Conservation (phyloP, 1,140 invertebrate species). For the Maconellicoccus hirsutus region DNA sequence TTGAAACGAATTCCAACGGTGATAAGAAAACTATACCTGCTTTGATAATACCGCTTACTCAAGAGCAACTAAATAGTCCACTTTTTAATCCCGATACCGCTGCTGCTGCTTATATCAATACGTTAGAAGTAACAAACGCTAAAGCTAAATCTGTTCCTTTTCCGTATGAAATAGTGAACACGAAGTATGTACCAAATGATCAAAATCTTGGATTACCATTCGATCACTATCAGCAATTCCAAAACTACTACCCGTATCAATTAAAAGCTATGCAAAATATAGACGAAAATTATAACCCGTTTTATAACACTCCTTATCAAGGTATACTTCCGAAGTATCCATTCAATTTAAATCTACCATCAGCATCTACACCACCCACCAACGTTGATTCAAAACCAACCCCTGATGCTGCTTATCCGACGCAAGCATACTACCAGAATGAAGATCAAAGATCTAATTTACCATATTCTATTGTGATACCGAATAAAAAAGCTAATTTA, state of each 20-base stretch:
- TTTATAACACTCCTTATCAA: not conserved
- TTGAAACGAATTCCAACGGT: not conserved
- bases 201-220: not conserved
- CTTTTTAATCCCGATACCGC: not conserved
- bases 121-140: not conserved
- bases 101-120: not conserved
- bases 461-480: not conserved
- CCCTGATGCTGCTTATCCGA: not conserved
- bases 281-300: not conserved
- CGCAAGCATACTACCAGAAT: not conserved
- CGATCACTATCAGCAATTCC: not conserved
- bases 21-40: not conserved
- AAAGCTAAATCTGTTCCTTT: slow-evolving; percentile 1
- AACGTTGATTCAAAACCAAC: not conserved
- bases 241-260: not conserved
- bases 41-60: not conserved
- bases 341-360: not conserved
- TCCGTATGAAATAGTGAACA: not conserved
- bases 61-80: not conserved
- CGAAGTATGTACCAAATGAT: not conserved
- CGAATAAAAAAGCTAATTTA: not conserved
- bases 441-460: not conserved
- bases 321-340: not conserved
- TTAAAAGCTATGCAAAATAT: not conserved
- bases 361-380: not conserved